Conservation (phyloP, 1,140 invertebrate species). For the Ostrea edulis region DNA sequence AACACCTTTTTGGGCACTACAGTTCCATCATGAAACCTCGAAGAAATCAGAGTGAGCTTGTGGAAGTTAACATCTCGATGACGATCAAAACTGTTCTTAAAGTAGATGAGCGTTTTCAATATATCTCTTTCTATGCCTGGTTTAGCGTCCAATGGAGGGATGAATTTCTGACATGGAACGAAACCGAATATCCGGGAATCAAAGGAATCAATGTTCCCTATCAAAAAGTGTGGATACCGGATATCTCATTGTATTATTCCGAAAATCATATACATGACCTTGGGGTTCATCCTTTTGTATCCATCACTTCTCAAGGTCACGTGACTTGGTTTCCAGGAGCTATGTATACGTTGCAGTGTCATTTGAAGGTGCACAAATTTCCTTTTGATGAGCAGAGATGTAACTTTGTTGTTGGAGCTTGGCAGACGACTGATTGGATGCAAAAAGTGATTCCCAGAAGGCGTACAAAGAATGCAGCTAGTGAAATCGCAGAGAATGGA, state of each 20-base stretch:
- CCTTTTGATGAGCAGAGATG: slow-evolving; percentile 39
- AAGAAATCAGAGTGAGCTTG: slow-evolving; percentile 7
- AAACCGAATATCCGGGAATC: slow-evolving; percentile 4
- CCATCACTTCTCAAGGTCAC: neutral
- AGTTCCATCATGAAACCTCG: slow-evolving; percentile 12
- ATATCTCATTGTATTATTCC: slow-evolving; percentile 29
- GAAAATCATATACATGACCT: slow-evolving; percentile 23
- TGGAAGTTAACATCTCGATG: slow-evolving; percentile 26
- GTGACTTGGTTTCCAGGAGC: slow-evolving; percentile 40
- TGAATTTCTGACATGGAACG: slow-evolving; percentile 36
- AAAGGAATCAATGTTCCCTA: slow-evolving; percentile 17
- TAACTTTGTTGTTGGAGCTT: slow-evolving; percentile 6
- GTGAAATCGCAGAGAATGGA: slow-evolving; percentile 17
- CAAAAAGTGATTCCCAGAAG: neutral
- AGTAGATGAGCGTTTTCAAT: slow-evolving; percentile 38
- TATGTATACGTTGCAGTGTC: slow-evolving; percentile 18
- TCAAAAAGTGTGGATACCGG: slow-evolving; percentile 24
- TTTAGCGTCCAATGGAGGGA: slow-evolving; percentile 8
- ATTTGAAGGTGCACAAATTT: slow-evolving; percentile 7
- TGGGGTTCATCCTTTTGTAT: neutral
- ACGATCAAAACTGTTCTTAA: neutral
- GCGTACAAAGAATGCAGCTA: neutral
- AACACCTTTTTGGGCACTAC: neutral
- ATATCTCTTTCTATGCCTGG: slow-evolving; percentile 33
- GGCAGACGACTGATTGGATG: slow-evolving; percentile 42